Percentiles rank a stretch among this genome's conserved stretches.
Evolutionary conservation across 2,797 vertebrate genomes (phyloP).

Genomic region (Spheniscus humboldti): DNA sequence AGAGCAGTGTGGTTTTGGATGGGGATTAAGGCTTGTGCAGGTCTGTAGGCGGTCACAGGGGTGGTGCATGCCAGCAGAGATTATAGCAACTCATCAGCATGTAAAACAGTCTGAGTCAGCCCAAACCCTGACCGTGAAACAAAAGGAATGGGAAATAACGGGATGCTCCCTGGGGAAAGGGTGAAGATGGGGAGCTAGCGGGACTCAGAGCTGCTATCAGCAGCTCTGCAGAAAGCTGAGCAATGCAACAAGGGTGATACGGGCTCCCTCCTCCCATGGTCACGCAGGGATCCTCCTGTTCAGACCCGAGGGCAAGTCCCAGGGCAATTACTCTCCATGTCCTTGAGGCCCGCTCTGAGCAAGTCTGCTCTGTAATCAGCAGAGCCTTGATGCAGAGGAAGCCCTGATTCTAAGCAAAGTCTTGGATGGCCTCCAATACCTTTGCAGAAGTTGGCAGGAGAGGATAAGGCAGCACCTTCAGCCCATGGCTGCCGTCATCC

Average conservation of each 20-base stretch:
- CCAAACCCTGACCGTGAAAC: not conserved
- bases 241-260: not conserved
- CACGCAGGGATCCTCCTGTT: not conserved
- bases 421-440: not conserved
- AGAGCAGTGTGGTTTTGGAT: not conserved
- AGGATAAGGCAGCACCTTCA: not conserved
- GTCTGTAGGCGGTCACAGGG: not conserved
- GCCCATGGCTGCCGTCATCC: not conserved
- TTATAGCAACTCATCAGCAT: not conserved
- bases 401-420: not conserved
- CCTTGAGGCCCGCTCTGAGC: not conserved
- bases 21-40: not conserved
- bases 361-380: not conserved
- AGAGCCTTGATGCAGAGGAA: not conserved
- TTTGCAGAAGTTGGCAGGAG: not conserved
- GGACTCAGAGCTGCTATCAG: not conserved
- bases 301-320: not conserved
- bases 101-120: not conserved
- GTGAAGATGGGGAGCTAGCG: not conserved
- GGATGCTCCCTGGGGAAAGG: not conserved
- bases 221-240: not conserved
- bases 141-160: not conserved
- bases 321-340: accelerated
- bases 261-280: not conserved
- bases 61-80: not conserved